phyloP scores from a whole-genome alignment of 2,113 vertebrate species.

The Antechinus stuartii region DNA sequence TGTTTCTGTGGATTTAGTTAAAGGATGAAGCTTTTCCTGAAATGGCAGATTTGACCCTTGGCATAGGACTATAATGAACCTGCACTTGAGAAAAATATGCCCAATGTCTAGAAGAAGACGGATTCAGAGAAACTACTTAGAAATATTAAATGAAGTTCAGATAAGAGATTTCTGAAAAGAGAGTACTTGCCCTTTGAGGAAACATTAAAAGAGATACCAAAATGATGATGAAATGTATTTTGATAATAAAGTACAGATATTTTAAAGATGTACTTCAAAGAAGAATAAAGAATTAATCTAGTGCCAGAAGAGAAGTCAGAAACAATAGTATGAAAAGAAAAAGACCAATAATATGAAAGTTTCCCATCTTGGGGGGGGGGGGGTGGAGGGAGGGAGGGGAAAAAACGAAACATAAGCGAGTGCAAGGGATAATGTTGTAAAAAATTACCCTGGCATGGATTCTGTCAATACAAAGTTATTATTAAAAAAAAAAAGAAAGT shows the following conservation, averaged over 20 bases:
- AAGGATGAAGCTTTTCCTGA: constrained; percentile 57
- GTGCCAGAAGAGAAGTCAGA: constrained; percentile 40
- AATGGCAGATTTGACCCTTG: constrained; percentile 48
- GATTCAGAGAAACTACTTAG: constrained; percentile 69
- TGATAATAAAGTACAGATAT: constrained; percentile 6
- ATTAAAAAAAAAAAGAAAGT: neutral
- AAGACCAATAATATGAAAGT: neutral
- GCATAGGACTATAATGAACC: constrained; percentile 62
- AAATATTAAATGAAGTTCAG: constrained; percentile 74
- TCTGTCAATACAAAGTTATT: no score
- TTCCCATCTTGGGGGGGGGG: neutral
- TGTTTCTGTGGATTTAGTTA: constrained; percentile 52
- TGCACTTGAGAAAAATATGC: constrained; percentile 64
- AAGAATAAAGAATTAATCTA: constrained; percentile 7
- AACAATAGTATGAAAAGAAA: neutral
- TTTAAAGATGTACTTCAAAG: no score
- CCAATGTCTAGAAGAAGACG: constrained; percentile 52
- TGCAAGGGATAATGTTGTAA: no score
- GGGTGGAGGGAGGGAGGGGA: no score
- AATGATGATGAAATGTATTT: constrained; percentile 62
- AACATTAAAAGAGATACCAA: constrained; percentile 36
- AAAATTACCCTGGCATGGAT: no score
- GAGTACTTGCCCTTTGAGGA: constrained; percentile 26
- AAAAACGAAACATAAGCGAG: no score
- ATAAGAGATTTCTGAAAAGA: constrained; percentile 72